Conservation (phyloP, 2,888 invertebrate genomes). For the Perdita meconis region DNA sequence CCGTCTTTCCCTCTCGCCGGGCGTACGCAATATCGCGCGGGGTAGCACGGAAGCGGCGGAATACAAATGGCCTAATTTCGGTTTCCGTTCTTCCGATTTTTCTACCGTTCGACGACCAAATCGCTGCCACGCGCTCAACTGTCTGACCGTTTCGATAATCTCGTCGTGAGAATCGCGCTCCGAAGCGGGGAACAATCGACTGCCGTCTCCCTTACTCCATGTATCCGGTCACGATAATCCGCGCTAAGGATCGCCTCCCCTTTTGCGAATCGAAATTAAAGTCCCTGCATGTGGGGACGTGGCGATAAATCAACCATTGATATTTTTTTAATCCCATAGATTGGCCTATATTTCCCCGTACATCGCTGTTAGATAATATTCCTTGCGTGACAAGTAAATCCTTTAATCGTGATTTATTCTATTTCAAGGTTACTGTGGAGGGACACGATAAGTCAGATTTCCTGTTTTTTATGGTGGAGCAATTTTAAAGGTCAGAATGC, state of each 20-base stretch:
- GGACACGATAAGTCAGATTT: too few relatives aligned
- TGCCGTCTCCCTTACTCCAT: constrained; percentile 1
- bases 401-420: too few relatives aligned
- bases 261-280: background rate
- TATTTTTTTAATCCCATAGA: too few relatives aligned
- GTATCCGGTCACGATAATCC: constrained; percentile 2
- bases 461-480: too few relatives aligned
- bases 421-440: too few relatives aligned
- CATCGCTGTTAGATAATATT: too few relatives aligned
- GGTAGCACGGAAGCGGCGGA: constrained; percentile 36
- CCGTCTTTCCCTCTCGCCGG: constrained; percentile 13
- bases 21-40: constrained; percentile 17
- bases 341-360: too few relatives aligned
- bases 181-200: background rate
- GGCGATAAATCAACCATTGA: too few relatives aligned
- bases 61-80: constrained; percentile 51
- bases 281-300: background rate
- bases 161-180: background rate
- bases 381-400: too few relatives aligned
- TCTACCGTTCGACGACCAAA: constrained; percentile 7
- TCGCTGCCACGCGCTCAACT: constrained; percentile 22
- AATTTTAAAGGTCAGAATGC: too few relatives aligned
- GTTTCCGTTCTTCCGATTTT: constrained; percentile 36
- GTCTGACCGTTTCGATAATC: constrained; percentile 12
- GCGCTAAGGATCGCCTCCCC: background rate